A percentile compares a stretch with the other conserved stretches of the same genome.
Conservation (phyloP, 2,113 vertebrate genomes). For the Melanostigma gelatinosum region DNA sequence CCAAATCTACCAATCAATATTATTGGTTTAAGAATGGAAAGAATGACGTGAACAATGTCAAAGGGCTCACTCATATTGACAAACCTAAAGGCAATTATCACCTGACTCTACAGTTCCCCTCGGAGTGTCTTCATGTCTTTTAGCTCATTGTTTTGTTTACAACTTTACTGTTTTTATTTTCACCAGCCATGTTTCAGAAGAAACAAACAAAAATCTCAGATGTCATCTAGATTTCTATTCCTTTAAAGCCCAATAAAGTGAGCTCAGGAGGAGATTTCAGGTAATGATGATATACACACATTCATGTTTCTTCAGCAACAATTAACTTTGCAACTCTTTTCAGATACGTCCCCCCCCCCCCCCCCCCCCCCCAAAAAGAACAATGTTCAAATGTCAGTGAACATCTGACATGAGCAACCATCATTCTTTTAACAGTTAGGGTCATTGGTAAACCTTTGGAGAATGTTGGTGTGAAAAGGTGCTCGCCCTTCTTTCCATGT, state of each 20-base stretch:
- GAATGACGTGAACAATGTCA: no score
- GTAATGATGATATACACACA: not conserved
- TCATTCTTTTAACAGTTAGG: constrained; percentile 27
- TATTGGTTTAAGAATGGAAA: no score
- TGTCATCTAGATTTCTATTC: not conserved
- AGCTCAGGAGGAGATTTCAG: not conserved
- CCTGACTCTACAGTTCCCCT: no score
- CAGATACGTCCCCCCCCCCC: not conserved
- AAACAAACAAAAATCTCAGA: not conserved
- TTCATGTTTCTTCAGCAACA: not conserved
- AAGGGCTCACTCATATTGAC: no score
- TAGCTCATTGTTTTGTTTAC: not conserved
- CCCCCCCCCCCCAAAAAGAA: not conserved
- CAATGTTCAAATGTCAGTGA: constrained; percentile 9
- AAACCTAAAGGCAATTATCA: no score
- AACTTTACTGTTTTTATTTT: not conserved
- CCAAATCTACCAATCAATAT: not conserved
- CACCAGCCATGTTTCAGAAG: not conserved
- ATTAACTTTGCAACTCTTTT: not conserved
- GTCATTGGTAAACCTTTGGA: constrained; percentile 45
- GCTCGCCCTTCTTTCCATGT: constrained; percentile 18
- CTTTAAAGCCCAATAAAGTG: constrained; percentile 2
- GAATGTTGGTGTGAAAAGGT: constrained; percentile 44
- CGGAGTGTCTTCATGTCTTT: no score
- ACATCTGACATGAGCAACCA: constrained; percentile 27